Conservation (phyloP, 2,888 invertebrate species). For the Melanostoma scalare region DNA sequence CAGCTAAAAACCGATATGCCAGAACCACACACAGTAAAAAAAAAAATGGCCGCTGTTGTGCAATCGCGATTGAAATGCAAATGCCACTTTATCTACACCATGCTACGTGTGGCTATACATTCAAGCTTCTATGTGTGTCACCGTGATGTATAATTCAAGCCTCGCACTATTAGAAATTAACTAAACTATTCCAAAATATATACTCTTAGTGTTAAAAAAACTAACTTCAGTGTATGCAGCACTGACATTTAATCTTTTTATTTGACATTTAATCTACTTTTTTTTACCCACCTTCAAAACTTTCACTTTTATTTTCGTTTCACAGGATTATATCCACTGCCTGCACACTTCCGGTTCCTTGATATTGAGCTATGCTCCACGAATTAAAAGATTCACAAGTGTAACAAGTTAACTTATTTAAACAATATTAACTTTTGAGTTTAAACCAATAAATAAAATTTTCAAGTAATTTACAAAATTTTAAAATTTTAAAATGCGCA, state of each 20-base stretch:
- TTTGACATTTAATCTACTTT: conserved; percentile 29
- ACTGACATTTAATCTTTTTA: conserved; percentile 16
- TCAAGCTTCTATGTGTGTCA: conserved; percentile 14
- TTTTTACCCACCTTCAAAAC: conserved; percentile 41
- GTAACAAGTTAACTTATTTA: conserved; percentile 8
- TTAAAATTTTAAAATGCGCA: conserved; percentile 70
- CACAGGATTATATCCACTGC: background rate
- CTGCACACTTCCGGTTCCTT: conserved; percentile 2
- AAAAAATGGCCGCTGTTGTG: conserved; percentile 72
- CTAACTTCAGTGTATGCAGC: background rate
- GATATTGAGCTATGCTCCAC: background rate
- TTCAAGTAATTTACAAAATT: conserved; percentile 42
- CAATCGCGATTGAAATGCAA: conserved; percentile 46
- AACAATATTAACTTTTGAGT: conserved; percentile 23
- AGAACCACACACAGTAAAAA: conserved; percentile 49
- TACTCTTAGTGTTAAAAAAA: conserved; percentile 10
- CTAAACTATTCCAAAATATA: conserved; percentile 19
- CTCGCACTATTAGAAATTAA: conserved; percentile 3
- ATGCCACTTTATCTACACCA: conserved; percentile 28
- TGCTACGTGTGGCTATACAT: conserved; percentile 30
- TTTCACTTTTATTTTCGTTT: conserved; percentile 36
- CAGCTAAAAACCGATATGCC: conserved; percentile 65
- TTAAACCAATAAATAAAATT: conserved; percentile 35
- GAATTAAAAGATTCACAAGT: conserved; percentile 15
- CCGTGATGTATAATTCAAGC: conserved; percentile 23